phyloP scores from a whole-genome alignment of 2,797 vertebrate species.

The Ciconia nigra region DNA sequence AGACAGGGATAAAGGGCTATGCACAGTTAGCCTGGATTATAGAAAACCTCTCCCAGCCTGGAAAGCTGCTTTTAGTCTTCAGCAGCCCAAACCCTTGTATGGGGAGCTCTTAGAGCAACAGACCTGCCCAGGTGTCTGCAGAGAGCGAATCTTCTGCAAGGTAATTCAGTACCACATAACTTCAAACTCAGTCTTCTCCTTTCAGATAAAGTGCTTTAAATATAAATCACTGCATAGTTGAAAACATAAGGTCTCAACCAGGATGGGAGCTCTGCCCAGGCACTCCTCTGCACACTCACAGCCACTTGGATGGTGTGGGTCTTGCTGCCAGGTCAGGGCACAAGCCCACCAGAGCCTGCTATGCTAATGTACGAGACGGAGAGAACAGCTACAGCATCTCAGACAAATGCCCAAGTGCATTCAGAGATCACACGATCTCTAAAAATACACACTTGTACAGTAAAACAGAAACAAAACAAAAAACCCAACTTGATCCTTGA shows the following conservation, averaged over 20 bases:
- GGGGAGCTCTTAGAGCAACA: neutral
- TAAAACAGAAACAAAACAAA: neutral
- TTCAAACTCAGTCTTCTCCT: neutral
- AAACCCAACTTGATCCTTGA: neutral
- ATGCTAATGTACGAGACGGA: neutral
- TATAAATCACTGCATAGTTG: neutral
- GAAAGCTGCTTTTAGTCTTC: constrained; percentile 22
- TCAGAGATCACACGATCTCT: neutral
- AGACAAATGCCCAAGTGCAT: neutral
- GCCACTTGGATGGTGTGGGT: accelerated
- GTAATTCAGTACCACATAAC: neutral
- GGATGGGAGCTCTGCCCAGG: neutral
- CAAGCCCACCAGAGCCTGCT: neutral
- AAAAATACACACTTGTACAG: neutral
- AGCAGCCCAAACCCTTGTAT: neutral
- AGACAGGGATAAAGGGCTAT: constrained; percentile 15
- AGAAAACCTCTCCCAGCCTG: neutral
- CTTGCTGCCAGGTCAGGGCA: neutral
- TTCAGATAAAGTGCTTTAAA: neutral
- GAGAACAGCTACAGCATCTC: neutral
- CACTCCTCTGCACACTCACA: neutral
- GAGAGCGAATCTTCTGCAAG: neutral
- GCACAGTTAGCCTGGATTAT: neutral
- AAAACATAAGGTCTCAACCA: neutral
- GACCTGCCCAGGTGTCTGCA: neutral